These are phyloP conservation scores for Sussaba pulchella DNA, from an alignment of 2,888 invertebrate species.

Conservation along the genomic window DNA sequence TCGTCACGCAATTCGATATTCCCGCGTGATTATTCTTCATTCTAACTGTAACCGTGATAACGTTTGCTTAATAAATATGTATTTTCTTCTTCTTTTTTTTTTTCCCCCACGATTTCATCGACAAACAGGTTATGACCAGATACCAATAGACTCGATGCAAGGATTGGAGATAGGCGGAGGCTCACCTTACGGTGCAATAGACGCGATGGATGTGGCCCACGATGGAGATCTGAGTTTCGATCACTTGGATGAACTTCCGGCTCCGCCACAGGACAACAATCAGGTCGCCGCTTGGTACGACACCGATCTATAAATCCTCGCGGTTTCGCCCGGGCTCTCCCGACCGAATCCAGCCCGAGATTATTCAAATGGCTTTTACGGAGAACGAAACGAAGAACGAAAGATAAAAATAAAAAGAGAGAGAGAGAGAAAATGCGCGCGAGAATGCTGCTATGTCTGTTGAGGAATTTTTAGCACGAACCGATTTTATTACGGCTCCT, in stretches of 20 bases:
- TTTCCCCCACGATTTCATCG: slow-evolving; percentile 13
- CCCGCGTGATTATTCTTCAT: not conserved
- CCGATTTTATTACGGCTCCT: slow-evolving; percentile 68
- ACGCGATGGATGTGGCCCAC: slow-evolving; percentile 93
- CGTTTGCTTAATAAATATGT: no score
- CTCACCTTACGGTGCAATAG: slow-evolving; percentile 92
- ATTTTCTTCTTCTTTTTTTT: not conserved
- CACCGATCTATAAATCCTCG: slow-evolving; percentile 92
- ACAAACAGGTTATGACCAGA: slow-evolving; percentile 96
- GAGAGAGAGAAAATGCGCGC: slow-evolving; percentile 23
- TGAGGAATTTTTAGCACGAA: slow-evolving; percentile 45
- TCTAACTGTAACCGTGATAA: no score
- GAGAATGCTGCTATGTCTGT: slow-evolving; percentile 10
- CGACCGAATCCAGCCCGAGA: slow-evolving; percentile 68
- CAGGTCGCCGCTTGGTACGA: slow-evolving; percentile 99
- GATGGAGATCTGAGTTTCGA: slow-evolving; percentile 92
- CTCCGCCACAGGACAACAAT: slow-evolving; percentile 95
- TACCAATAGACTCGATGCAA: slow-evolving; percentile 99
- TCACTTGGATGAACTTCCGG: slow-evolving; percentile 90
- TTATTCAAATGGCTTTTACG: no score
- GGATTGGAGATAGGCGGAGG: slow-evolving; percentile 95
- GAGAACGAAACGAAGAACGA: slow-evolving; percentile 21
- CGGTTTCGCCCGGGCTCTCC: slow-evolving; percentile 33
- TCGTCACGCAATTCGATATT: slow-evolving; percentile 10
- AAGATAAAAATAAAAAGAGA: not conserved